These are phyloP conservation scores for Amphipoea lucens DNA, from an alignment of 2,888 invertebrate species.

Conservation along the genomic window DNA sequence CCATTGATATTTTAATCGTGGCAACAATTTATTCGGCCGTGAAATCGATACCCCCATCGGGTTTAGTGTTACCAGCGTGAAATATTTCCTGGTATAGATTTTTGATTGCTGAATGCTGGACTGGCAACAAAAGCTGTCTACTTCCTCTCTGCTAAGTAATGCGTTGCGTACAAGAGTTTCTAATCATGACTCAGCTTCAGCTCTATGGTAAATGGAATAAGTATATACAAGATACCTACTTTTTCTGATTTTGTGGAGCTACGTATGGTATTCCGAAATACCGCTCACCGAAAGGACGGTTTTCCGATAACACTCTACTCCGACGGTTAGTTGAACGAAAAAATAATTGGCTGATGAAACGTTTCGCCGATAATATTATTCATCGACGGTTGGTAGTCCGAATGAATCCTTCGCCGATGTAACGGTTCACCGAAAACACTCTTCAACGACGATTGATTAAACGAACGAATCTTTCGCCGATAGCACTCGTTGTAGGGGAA, in stretches of 20 bases:
- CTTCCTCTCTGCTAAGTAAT: constrained; percentile 57
- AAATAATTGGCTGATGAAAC: no score
- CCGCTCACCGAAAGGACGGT: no score
- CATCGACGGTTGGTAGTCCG: no score
- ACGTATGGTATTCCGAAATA: no score
- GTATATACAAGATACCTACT: background rate
- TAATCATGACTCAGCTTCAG: constrained; percentile 58
- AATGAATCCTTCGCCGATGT: no score
- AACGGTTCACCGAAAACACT: no score
- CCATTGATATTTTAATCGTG: constrained; percentile 88
- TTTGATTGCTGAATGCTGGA: constrained; percentile 57
- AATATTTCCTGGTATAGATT: constrained; percentile 59
- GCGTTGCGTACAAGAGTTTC: constrained; percentile 48
- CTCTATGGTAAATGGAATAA: constrained; percentile 15
- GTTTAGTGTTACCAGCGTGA: constrained; percentile 63
- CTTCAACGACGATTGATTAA: no score
- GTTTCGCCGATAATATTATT: no score
- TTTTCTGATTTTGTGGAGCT: constrained; percentile 9
- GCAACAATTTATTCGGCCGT: constrained; percentile 79
- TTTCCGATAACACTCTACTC: no score
- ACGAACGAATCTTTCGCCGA: no score
- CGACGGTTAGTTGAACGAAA: no score
- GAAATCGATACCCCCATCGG: constrained; percentile 79
- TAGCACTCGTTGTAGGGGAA: no score
- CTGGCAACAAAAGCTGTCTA: constrained; percentile 53